Conservation (phyloP, 2,797 vertebrate genomes). For the Cossypha niveicapilla region DNA sequence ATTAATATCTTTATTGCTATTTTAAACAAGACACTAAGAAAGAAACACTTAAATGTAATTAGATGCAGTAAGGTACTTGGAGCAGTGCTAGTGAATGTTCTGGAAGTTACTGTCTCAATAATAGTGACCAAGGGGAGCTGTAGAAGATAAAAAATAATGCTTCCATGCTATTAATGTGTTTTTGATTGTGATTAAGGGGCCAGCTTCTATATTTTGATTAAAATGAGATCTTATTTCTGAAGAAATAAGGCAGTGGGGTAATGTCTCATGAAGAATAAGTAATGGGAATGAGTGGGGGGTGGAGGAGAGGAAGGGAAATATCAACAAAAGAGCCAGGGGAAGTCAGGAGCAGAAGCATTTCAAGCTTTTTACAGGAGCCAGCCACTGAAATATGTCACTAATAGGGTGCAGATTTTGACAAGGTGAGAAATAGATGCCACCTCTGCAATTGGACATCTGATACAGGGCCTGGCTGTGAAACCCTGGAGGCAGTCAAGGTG, state of each 20-base stretch:
- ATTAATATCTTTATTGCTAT: neutral
- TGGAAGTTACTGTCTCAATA: neutral
- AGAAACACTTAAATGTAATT: neutral
- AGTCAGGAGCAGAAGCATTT: neutral
- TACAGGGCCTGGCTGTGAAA: neutral
- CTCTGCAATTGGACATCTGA: accelerated
- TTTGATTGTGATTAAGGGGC: neutral
- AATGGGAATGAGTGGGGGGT: neutral
- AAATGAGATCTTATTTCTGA: neutral
- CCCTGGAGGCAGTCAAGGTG: neutral
- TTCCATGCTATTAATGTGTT: neutral
- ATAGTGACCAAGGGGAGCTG: neutral
- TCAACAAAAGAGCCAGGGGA: neutral
- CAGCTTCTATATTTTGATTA: neutral
- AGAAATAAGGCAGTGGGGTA: neutral
- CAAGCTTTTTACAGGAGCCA: neutral
- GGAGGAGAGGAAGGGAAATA: neutral
- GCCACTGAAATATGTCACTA: neutral
- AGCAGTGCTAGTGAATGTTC: neutral
- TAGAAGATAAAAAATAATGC: neutral
- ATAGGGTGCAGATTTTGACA: neutral
- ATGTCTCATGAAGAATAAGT: neutral
- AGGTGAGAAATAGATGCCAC: neutral
- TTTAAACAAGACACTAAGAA: neutral
- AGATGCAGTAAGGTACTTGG: neutral